phyloP scores from a whole-genome alignment of 1,140 invertebrate genomes.

The Calephelis virginiensis region DNA sequence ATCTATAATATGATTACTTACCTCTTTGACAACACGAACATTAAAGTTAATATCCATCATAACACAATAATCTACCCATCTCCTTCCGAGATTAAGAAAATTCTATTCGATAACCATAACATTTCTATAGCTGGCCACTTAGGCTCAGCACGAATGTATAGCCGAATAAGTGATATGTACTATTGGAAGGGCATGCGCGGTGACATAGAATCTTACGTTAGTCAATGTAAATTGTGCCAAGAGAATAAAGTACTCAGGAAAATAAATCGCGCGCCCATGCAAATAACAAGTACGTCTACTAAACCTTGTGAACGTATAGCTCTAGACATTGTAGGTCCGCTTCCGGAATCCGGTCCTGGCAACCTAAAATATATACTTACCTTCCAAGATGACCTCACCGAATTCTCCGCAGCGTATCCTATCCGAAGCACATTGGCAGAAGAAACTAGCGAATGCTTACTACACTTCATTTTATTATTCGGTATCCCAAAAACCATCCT shows the following conservation, averaged over 20 bases:
- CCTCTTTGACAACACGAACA: conserved; percentile 28
- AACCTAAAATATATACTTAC: conserved; percentile 31
- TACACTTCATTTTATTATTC: conserved; percentile 20
- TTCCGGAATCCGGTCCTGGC: conserved; percentile 26
- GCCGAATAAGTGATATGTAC: conserved; percentile 28
- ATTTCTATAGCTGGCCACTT: conserved; percentile 16
- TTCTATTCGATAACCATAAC: conserved; percentile 29
- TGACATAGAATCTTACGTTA: conserved; percentile 35
- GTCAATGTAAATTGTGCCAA: conserved; percentile 31
- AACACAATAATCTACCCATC: conserved; percentile 31
- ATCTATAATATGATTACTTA: conserved; percentile 31
- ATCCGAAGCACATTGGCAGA: conserved; percentile 12
- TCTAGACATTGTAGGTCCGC: conserved; percentile 32
- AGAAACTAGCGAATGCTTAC: conserved; percentile 19
- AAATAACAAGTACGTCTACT: conserved; percentile 32
- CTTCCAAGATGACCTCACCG: conserved; percentile 28
- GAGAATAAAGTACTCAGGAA: conserved; percentile 31
- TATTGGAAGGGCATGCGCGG: conserved; percentile 36
- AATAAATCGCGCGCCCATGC: conserved; percentile 31
- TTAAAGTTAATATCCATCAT: conserved; percentile 13
- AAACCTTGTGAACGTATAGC: conserved; percentile 25
- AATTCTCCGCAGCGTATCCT: conserved; percentile 19
- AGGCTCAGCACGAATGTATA: conserved; percentile 25
- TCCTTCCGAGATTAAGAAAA: conserved; percentile 28
- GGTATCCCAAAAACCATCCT: conserved; percentile 20